phyloP scores from a whole-genome alignment of 2,888 invertebrate species.

The Priapulus caudatus region DNA sequence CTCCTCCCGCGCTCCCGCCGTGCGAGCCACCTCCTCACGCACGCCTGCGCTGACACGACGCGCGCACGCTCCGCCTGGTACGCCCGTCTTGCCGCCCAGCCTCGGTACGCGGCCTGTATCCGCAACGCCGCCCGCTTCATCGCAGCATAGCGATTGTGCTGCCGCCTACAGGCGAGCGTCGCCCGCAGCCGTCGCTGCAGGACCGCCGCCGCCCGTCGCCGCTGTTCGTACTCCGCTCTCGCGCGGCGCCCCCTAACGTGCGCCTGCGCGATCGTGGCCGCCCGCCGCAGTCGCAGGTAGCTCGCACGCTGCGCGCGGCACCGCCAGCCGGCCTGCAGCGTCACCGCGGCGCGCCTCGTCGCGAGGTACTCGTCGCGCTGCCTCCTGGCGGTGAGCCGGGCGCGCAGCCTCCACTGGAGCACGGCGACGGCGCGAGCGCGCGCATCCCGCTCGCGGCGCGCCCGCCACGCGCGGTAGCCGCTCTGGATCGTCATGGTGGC shows the following conservation, averaged over 20 bases:
- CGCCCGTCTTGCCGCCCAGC: background rate
- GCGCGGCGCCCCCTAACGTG: constrained; percentile 15
- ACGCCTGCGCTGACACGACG: background rate
- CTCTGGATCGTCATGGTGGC: constrained; percentile 23
- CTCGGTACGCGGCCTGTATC: constrained; percentile 18
- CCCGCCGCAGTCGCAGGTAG: constrained; percentile 8
- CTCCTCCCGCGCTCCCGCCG: background rate
- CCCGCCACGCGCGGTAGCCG: constrained; percentile 17
- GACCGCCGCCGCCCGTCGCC: constrained; percentile 12
- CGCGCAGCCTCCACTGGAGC: background rate
- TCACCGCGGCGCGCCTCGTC: background rate
- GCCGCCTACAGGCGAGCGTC: background rate
- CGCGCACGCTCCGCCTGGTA: background rate
- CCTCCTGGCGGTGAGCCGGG: background rate
- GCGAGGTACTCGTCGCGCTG: background rate
- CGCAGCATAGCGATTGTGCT: background rate
- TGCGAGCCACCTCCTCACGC: background rate
- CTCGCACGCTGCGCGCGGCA: background rate
- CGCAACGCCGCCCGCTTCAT: background rate
- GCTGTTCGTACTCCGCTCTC: constrained; percentile 10
- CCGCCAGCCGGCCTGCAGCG: background rate
- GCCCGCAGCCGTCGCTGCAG: constrained; percentile 12
- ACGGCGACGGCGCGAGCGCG: background rate
- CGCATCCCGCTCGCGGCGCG: constrained; percentile 10
- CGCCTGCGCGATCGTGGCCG: constrained; percentile 19